These are phyloP conservation scores for Archips crataeganus DNA, from an alignment of 2,888 invertebrate genomes.

Conservation along the genomic window DNA sequence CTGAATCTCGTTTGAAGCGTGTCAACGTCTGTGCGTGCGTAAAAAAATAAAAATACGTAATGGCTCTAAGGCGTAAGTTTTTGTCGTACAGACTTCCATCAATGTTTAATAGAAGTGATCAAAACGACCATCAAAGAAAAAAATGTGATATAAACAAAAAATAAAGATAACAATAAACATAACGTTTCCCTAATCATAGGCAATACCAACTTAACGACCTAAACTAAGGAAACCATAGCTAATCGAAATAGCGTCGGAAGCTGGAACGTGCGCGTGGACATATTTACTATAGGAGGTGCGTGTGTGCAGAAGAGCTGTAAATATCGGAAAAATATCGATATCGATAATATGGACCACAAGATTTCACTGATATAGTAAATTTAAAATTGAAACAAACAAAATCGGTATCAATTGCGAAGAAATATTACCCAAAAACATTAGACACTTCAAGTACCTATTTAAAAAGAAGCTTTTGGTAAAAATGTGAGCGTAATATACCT, in stretches of 20 bases:
- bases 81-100: too few relatives aligned
- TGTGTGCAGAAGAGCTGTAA: constrained; percentile 46
- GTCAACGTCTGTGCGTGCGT: too few relatives aligned
- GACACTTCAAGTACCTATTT: too few relatives aligned
- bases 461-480: too few relatives aligned
- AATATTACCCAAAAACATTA: too few relatives aligned
- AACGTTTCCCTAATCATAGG: constrained; percentile 63
- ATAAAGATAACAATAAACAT: constrained; percentile 55
- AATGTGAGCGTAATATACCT: too few relatives aligned
- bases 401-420: neutral
- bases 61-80: too few relatives aligned
- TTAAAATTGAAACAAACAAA: neutral
- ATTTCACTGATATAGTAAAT: too few relatives aligned
- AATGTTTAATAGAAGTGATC: too few relatives aligned
- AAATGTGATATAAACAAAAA: constrained; percentile 44
- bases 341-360: neutral
- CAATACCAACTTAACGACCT: constrained; percentile 52
- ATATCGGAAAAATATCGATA: constrained; percentile 7
- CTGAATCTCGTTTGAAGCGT: too few relatives aligned
- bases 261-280: constrained; percentile 72
- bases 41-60: too few relatives aligned
- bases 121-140: constrained; percentile 41
- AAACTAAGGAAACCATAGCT: constrained; percentile 67
- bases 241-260: constrained; percentile 77
- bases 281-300: constrained; percentile 64